Conservation (phyloP, 2,888 invertebrate species). For the Aphrophora alni region DNA sequence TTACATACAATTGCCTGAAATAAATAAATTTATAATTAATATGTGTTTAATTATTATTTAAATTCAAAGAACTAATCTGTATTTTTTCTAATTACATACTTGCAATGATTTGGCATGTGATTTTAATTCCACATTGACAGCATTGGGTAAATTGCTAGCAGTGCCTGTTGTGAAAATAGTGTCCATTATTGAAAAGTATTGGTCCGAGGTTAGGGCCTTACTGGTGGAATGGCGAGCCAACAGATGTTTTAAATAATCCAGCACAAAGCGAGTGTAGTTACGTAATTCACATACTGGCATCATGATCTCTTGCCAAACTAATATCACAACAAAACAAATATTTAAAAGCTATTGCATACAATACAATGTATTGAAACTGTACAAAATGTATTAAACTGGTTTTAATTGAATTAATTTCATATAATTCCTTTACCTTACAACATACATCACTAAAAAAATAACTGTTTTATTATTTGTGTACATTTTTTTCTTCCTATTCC, state of each 20-base stretch:
- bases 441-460: too few species aligned
- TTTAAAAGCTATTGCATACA: not conserved
- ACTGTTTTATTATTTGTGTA: too few species aligned
- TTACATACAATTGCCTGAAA: constrained; percentile 34
- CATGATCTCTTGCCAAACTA: constrained; percentile 79
- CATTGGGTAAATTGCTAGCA: not conserved
- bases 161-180: constrained; percentile 2
- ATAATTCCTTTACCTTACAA: too few species aligned
- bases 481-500: too few species aligned
- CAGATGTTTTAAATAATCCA: constrained; percentile 66
- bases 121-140: constrained; percentile 21
- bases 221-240: constrained; percentile 59
- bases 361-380: too few species aligned
- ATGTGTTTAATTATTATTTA: too few species aligned
- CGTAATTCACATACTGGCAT: constrained; percentile 74
- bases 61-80: too few species aligned
- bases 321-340: constrained; percentile 50
- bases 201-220: constrained; percentile 53
- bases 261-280: constrained; percentile 70
- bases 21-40: not conserved
- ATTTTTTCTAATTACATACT: constrained; percentile 14
- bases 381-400: too few species aligned
- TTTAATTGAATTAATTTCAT: too few species aligned
- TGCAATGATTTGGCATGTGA: constrained; percentile 24
- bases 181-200: constrained; percentile 32